phyloP scores from a whole-genome alignment of 2,797 vertebrate species.

The Tragopan temminckii region DNA sequence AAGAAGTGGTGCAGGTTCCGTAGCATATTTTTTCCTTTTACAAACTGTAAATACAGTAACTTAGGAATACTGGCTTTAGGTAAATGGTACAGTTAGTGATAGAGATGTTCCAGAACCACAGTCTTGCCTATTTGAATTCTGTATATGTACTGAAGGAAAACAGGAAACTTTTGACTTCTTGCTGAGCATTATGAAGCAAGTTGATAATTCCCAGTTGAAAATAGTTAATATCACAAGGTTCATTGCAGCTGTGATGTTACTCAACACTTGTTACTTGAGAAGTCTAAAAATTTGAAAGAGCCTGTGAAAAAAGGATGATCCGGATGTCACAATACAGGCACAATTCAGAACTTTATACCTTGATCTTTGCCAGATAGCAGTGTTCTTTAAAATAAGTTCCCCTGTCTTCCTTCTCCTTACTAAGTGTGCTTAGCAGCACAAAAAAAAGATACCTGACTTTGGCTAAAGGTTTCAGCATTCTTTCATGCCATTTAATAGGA shows the following conservation, averaged over 20 bases:
- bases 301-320: neutral
- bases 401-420: neutral
- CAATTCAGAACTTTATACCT: neutral
- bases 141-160: neutral
- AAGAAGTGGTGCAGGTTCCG: constrained; percentile 87
- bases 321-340: neutral
- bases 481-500: neutral
- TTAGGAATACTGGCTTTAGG: neutral
- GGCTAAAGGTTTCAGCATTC: neutral
- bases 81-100: neutral
- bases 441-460: neutral
- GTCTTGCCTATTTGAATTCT: neutral
- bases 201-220: neutral
- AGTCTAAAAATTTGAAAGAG: neutral
- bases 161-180: neutral
- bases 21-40: neutral
- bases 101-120: neutral
- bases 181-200: neutral
- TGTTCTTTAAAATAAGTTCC: neutral
- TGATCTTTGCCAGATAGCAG: neutral
- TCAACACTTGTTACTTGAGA: neutral
- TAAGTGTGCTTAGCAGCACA: neutral
- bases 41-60: neutral
- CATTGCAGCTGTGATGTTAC: neutral
- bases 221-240: neutral